Conservation (phyloP, 37 sponge, comb jelly and placozoan genomes). For the Theonella swinhoei region DNA sequence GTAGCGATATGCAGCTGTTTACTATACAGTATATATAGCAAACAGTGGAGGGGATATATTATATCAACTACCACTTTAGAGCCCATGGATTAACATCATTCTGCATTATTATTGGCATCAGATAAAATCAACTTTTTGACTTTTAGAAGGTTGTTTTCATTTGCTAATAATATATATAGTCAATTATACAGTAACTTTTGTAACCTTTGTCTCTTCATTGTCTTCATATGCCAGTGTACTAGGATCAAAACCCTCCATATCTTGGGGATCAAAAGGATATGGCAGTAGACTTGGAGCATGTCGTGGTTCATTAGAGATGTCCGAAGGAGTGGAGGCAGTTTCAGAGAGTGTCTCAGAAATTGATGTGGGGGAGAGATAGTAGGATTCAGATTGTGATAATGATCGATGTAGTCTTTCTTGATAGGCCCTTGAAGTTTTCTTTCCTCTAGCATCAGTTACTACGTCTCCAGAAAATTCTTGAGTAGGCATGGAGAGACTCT, state of each 20-base stretch:
- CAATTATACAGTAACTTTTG: neutral
- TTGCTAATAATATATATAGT: no score
- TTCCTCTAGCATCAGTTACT: neutral
- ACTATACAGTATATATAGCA: no score
- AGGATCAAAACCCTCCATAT: slow-evolving; percentile 20
- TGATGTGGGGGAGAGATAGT: slow-evolving; percentile 24
- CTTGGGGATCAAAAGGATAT: neutral
- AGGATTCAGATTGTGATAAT: slow-evolving; percentile 32
- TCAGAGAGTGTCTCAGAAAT: neutral
- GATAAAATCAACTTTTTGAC: no score
- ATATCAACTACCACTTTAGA: no score
- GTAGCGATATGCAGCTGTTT: no score
- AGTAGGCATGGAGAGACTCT: neutral
- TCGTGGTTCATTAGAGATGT: slow-evolving; percentile 19
- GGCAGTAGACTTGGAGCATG: slow-evolving; percentile 22
- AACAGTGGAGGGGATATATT: no score
- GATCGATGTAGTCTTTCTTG: neutral
- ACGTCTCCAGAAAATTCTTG: neutral
- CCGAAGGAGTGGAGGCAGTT: neutral
- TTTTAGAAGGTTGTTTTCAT: no score
- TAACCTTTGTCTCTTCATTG: slow-evolving; percentile 49
- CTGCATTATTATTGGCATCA: no score
- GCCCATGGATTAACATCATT: no score
- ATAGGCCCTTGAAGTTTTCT: neutral
- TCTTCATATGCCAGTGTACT: slow-evolving; percentile 61